These are phyloP conservation scores for Hipposideros larvatus DNA, from an alignment of 2,797 vertebrate species.

Conservation along the genomic window DNA sequence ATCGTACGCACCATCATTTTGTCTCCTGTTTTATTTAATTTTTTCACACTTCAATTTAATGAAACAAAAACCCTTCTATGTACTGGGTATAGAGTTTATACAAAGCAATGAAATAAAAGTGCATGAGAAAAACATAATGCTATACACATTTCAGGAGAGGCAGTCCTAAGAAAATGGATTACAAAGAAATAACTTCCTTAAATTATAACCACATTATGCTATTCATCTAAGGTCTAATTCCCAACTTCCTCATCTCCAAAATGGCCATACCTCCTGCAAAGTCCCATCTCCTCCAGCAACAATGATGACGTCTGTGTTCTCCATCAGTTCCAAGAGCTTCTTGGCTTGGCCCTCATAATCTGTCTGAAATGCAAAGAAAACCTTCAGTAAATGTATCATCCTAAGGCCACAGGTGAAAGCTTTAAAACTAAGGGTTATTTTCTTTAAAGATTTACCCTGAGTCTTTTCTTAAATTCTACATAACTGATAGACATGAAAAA, in stretches of 20 bases:
- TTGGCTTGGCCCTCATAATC: constrained; percentile 99
- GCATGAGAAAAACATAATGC: background rate
- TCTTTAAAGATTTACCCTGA: constrained; percentile 32
- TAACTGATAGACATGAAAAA: background rate
- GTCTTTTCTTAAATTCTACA: constrained; percentile 8
- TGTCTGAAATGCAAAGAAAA: constrained; percentile 90
- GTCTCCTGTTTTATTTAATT: background rate
- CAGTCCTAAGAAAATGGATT: background rate
- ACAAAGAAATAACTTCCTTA: constrained; percentile 19
- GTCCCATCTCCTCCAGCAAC: constrained; percentile 98
- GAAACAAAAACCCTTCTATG: background rate
- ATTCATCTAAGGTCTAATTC: background rate
- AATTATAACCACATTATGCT: background rate
- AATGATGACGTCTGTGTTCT: constrained; percentile 96
- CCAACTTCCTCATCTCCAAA: background rate
- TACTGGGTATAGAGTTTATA: background rate
- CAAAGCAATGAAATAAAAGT: background rate
- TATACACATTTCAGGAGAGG: background rate
- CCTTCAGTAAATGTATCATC: constrained; percentile 18
- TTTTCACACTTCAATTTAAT: background rate
- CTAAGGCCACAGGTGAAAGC: background rate
- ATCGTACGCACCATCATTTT: background rate
- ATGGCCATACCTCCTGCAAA: constrained; percentile 93
- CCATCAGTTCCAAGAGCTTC: constrained; percentile 96
- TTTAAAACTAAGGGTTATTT: background rate